Evolutionary conservation across 2,797 vertebrate species (phyloP), one percentile per base, ranked within the genome.

Genomic region (Pseudochirops corinnae): DNA sequence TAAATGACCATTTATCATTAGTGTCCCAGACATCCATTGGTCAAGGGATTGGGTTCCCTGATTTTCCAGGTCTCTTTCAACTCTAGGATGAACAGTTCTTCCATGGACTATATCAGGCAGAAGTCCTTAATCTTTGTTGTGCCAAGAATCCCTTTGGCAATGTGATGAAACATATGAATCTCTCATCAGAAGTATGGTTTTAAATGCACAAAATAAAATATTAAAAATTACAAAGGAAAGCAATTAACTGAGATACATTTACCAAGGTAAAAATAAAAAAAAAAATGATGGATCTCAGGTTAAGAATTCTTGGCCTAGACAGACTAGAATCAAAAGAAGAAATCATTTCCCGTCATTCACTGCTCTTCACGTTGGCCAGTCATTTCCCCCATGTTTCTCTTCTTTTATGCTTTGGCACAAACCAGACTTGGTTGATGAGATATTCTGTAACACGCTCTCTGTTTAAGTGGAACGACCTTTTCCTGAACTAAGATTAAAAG

Each of bases 401-500:
- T 92, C 94, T 55, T 52, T 28, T n/a, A 31, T 14, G 93, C 93
- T 95, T 93, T 91, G 60, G 92, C 90, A 95, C 46, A 90, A 46
- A 82, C 14, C 90, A n/a, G 62, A 31, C 0, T 46, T n/a, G 91
- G 94, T 58, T 9, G 53, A 87, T 0, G 18, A 67, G 50, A 39
- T 95, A 33, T 46, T 91, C 93, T 67, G 39, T 90, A 56, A 0
- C 33, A 67, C 3, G 28, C 60, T 33, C 24, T 1, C 18, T 31
- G 11, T 39, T 50, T 92, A 39, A 56, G 55, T 96, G 92, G 91
- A 74, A 53, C 58, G 67, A 67, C 31, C 46, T 87, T 95, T 93
- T 94, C 92, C 94, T 95, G 95, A 92, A 95, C 52, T 28, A n/a
- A 95, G 87, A 93, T 0, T 18, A 13, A 90, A 96, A 94, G 52